Evolutionary conservation across 2,113 vertebrate genomes (phyloP).

Genomic region (Rafetus swinhoei): DNA sequence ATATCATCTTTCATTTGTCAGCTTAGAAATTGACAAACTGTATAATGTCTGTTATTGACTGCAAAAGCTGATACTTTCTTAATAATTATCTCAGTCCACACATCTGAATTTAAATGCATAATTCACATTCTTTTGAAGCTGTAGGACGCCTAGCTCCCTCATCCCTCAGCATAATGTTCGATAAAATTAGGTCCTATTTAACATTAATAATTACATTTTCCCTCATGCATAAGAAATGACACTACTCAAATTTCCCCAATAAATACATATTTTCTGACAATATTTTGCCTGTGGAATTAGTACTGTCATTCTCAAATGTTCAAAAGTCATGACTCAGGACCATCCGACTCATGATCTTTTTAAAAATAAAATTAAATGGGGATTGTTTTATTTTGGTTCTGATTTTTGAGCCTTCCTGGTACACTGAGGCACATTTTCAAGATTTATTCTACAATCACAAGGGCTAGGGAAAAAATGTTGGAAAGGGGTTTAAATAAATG

Average conservation of each 20-base stretch:
- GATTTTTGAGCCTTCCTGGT: constrained; percentile 10
- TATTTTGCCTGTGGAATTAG: constrained; percentile 15
- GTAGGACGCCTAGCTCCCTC: constrained; percentile 34
- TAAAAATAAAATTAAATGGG: not conserved
- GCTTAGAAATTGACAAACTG: constrained; percentile 71
- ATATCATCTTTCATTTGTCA: constrained; percentile 71
- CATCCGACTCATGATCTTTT: not conserved
- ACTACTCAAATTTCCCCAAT: constrained; percentile 33
- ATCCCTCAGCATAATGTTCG: constrained; percentile 20
- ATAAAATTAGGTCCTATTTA: constrained; percentile 54
- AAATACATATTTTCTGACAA: constrained; percentile 36
- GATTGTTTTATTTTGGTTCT: constrained; percentile 2
- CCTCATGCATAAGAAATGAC: constrained; percentile 36
- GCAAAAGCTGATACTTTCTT: constrained; percentile 63
- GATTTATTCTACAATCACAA: not conserved
- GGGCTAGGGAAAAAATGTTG: not conserved
- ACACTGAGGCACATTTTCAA: not conserved
- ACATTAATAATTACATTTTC: constrained; percentile 40
- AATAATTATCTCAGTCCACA: constrained; percentile 67
- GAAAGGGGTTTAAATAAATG: not conserved
- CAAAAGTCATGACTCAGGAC: constrained; percentile 21
- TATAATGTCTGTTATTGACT: constrained; percentile 62
- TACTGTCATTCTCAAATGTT: constrained; percentile 24
- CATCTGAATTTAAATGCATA: constrained; percentile 65
- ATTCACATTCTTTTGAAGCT: constrained; percentile 68